phyloP scores from a whole-genome alignment of 1,140 invertebrate species.

The Saccostrea cuccullata region DNA sequence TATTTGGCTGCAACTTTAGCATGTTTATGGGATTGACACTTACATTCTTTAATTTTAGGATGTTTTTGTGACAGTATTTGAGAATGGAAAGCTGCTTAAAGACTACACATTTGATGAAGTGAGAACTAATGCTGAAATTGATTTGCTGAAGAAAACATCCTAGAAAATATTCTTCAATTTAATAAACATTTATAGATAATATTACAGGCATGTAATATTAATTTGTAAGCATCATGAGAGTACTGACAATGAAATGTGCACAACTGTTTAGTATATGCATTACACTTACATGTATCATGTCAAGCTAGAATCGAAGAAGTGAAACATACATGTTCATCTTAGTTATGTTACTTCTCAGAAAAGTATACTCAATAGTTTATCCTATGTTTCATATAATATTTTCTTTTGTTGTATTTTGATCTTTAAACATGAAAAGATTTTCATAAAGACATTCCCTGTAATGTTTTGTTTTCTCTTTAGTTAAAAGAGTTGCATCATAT shows the following conservation, averaged over 20 bases:
- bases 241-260: background rate
- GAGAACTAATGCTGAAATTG: conserved; percentile 72
- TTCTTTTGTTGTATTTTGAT: no score
- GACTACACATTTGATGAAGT: conserved; percentile 78
- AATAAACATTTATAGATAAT: background rate
- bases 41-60: conserved; percentile 75
- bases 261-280: background rate
- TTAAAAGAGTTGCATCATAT: no score
- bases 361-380: background rate
- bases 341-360: background rate
- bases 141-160: conserved; percentile 47
- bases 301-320: background rate
- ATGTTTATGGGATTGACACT: no score
- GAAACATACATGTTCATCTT: no score
- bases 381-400: no score
- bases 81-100: conserved; percentile 78
- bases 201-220: background rate
- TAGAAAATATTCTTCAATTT: background rate
- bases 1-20: no score
- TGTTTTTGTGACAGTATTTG: conserved; percentile 77
- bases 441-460: no score
- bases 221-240: background rate
- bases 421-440: no score
- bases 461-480: no score
- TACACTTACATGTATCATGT: background rate